Evolutionary conservation across 2,797 vertebrate genomes (phyloP).

Genomic region (Crypturellus tataupa): DNA sequence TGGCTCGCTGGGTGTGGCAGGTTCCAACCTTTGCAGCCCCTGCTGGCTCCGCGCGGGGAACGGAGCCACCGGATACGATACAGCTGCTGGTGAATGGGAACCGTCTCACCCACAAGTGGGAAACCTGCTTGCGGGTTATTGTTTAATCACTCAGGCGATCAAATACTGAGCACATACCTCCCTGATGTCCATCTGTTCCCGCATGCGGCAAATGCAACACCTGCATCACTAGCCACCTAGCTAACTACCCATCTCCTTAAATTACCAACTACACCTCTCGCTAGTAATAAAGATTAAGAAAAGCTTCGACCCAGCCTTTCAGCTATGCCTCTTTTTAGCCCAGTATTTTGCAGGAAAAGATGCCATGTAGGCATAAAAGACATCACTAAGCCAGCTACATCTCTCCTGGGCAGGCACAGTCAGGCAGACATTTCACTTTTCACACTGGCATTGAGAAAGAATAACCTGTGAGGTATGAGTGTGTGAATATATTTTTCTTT

Average conservation of each 20-base stretch:
- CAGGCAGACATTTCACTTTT: slow-evolving; percentile 44
- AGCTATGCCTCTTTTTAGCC: background rate
- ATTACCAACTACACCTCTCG: background rate
- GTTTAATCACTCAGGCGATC: slow-evolving; percentile 75
- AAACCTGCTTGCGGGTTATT: slow-evolving; percentile 73
- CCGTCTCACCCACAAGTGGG: slow-evolving; percentile 76
- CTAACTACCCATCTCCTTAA: background rate
- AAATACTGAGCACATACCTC: slow-evolving; percentile 71
- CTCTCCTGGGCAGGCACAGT: slow-evolving; percentile 30
- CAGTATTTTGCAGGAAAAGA: slow-evolving; percentile 3
- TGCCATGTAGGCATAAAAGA: slow-evolving; percentile 48
- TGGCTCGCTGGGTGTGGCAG: slow-evolving; percentile 83
- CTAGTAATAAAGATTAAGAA: background rate
- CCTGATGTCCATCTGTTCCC: slow-evolving; percentile 71
- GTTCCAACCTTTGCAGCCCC: slow-evolving; percentile 80
- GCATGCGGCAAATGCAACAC: slow-evolving; percentile 29
- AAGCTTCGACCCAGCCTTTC: background rate
- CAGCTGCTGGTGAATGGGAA: slow-evolving; percentile 56
- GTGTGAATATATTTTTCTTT: slow-evolving; percentile 27
- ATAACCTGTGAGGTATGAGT: slow-evolving; percentile 43
- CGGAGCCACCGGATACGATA: slow-evolving; percentile 37
- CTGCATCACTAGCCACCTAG: slow-evolving; percentile 32
- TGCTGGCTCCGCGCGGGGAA: slow-evolving; percentile 57
- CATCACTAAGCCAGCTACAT: slow-evolving; percentile 20
- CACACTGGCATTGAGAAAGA: slow-evolving; percentile 1